Evolutionary conservation across 2,797 vertebrate species (phyloP).

Genomic region (Megalops cyprinoides): DNA sequence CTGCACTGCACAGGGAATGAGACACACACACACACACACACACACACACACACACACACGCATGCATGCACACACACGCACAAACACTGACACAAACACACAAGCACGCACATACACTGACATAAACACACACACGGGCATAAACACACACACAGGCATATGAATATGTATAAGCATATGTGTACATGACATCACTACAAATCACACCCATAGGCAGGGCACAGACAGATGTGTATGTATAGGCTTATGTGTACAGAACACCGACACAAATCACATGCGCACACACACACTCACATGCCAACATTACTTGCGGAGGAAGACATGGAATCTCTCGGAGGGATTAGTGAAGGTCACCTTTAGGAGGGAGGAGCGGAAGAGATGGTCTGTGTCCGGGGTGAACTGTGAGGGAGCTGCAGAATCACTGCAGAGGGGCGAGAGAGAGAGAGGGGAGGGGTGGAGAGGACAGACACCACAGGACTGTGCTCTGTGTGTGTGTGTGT

Average conservation of each 20-base stretch:
- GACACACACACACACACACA: not conserved
- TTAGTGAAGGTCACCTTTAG: conserved; percentile 36
- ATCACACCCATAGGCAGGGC: not conserved
- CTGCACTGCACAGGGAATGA: conserved; percentile 1
- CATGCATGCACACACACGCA: not conserved
- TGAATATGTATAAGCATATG: not conserved
- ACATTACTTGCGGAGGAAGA: not conserved
- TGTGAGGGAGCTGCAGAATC: conserved; percentile 2
- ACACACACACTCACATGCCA: not conserved
- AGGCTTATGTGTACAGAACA: not conserved
- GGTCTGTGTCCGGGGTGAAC: conserved; percentile 9
- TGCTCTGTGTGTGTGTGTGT: not conserved
- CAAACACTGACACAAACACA: not conserved
- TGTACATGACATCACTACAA: not conserved
- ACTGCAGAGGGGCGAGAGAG: conserved; percentile 7
- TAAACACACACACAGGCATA: conserved; percentile 19
- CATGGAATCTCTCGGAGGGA: conserved; percentile 5
- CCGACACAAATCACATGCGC: not conserved
- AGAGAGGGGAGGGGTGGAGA: not conserved
- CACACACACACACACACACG: not conserved
- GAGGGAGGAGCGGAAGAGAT: not conserved
- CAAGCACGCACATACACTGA: conserved; percentile 8
- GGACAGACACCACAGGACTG: not conserved
- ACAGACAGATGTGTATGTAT: not conserved
- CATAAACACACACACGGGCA: not conserved